Evolutionary conservation across 2,113 vertebrate species (phyloP).

Genomic region (Gulo gulo): DNA sequence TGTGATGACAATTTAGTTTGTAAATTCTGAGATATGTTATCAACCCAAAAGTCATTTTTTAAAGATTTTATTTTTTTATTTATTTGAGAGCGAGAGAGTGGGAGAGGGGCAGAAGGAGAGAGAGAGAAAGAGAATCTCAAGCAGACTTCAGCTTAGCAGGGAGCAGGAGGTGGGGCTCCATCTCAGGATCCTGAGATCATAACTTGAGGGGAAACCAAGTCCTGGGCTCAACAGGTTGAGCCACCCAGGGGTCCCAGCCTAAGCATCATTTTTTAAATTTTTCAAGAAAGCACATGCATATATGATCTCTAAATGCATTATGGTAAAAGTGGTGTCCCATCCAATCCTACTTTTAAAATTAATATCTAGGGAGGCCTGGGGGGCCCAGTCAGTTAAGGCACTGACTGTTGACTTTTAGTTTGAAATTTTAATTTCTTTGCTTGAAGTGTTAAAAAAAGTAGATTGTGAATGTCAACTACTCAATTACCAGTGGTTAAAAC

Average conservation of each 20-base stretch:
- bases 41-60: neutral
- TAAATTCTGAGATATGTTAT: conserved; percentile 8
- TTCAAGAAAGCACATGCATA: neutral
- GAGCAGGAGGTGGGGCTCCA: neutral
- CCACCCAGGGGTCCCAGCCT: neutral
- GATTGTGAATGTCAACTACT: neutral
- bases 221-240: neutral
- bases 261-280: neutral
- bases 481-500: neutral
- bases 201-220: neutral
- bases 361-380: neutral
- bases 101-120: neutral
- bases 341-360: neutral
- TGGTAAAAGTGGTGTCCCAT: neutral
- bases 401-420: neutral
- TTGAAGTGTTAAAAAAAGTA: too few species aligned
- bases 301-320: neutral
- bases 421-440: too few species aligned
- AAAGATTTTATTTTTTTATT: neutral
- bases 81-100: neutral
- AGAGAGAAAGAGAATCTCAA: neutral
- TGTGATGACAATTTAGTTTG: neutral
- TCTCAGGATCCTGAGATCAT: neutral
- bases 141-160: neutral
- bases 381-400: neutral